Conservation (phyloP, 2,888 invertebrate genomes). For the Coremacera marginata region DNA sequence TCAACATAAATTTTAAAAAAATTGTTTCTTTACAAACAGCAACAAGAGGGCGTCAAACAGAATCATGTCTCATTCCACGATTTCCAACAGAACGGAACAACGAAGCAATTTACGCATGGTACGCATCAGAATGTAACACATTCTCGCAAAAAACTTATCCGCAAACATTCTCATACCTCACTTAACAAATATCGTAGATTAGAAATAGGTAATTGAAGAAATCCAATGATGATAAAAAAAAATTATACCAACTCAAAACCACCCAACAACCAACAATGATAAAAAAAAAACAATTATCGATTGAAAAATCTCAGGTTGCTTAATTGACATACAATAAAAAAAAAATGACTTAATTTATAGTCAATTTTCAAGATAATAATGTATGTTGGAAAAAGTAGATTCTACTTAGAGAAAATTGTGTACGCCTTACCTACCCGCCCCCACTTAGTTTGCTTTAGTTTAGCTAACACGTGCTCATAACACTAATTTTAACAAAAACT, state of each 20-base stretch:
- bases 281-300: not conserved
- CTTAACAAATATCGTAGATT: constrained; percentile 71
- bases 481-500: not conserved
- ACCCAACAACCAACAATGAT: not conserved
- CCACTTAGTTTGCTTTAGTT: not conserved
- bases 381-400: too few species aligned
- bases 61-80: constrained; percentile 92
- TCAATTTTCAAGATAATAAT: too few species aligned
- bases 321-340: not conserved
- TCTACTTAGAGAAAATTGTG: not conserved
- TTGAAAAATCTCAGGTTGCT: not conserved
- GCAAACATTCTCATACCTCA: constrained; percentile 70
- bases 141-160: constrained; percentile 74
- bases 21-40: constrained; percentile 54
- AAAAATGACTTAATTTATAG: too few species aligned
- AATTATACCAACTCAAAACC: not conserved
- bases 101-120: constrained; percentile 88
- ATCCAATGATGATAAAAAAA: constrained; percentile 37
- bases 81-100: constrained; percentile 89
- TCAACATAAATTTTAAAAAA: not conserved
- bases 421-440: not conserved
- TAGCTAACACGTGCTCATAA: not conserved
- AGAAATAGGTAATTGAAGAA: constrained; percentile 70
- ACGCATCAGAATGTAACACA: constrained; percentile 76
- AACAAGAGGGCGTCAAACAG: constrained; percentile 83